These are phyloP conservation scores for Rhinopomastus cyanomelas DNA, from an alignment of 2,113 vertebrate genomes.

Conservation along the genomic window DNA sequence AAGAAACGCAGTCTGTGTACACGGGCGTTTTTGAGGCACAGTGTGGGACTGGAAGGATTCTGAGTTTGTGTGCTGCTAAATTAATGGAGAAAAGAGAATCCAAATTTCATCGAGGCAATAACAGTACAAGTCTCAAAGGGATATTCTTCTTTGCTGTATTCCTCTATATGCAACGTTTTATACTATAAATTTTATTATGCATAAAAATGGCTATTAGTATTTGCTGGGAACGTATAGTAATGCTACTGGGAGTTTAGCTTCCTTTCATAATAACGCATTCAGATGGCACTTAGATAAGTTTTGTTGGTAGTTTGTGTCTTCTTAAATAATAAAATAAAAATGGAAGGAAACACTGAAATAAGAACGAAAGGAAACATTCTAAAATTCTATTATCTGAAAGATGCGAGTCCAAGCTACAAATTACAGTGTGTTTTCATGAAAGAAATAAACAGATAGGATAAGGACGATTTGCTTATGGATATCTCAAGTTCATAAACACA, in stretches of 20 bases:
- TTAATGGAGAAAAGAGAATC: slow-evolving; percentile 18
- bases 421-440: slow-evolving; percentile 9
- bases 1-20: slow-evolving; percentile 7
- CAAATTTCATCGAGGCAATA: slow-evolving; percentile 41
- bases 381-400: slow-evolving; percentile 24
- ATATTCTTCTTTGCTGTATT: not conserved
- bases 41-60: slow-evolving; percentile 59
- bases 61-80: slow-evolving; percentile 16
- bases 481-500: not conserved
- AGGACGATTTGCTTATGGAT: not conserved
- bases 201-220: not conserved
- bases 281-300: not conserved
- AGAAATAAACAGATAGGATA: not conserved
- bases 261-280: not conserved
- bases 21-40: slow-evolving; percentile 18
- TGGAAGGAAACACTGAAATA: not conserved
- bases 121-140: slow-evolving; percentile 19
- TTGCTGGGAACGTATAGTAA: slow-evolving; percentile 23
- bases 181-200: slow-evolving; percentile 2
- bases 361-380: not conserved
- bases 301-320: not conserved
- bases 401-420: not conserved
- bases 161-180: not conserved
- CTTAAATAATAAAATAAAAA: slow-evolving; percentile 46
- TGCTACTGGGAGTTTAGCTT: slow-evolving; percentile 27